phyloP scores from a whole-genome alignment of 2,888 invertebrate species.

The Pinctada fucata region DNA sequence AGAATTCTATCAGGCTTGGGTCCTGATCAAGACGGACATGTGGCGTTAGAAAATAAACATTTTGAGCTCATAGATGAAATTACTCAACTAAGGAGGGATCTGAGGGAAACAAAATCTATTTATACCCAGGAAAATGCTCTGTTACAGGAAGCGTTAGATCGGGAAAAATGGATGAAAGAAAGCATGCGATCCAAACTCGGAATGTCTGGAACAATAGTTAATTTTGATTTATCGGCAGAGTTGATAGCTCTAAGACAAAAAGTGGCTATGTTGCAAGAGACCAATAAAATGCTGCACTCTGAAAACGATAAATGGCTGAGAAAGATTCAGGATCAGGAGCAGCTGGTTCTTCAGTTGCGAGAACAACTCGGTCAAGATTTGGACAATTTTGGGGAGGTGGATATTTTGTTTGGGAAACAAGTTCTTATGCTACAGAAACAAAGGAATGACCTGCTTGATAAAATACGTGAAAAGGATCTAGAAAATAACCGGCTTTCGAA shows the following conservation, averaged over 20 bases:
- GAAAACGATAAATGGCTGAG: constrained; percentile 64
- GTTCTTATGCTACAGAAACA: constrained; percentile 65
- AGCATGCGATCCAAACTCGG: constrained; percentile 32
- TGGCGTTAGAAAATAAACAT: constrained; percentile 58
- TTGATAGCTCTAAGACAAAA: constrained; percentile 55
- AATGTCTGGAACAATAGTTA: constrained; percentile 25
- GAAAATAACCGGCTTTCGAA: constrained; percentile 54
- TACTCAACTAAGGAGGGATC: constrained; percentile 55
- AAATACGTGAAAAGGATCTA: constrained; percentile 54
- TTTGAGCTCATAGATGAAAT: constrained; percentile 67
- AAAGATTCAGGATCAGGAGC: constrained; percentile 66
- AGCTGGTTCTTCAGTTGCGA: constrained; percentile 59
- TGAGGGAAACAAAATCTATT: constrained; percentile 64
- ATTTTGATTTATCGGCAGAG: constrained; percentile 44
- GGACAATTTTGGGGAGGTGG: constrained; percentile 49
- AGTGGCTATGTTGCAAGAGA: constrained; percentile 59
- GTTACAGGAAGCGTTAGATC: constrained; percentile 63
- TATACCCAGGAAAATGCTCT: constrained; percentile 66
- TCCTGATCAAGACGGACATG: constrained; percentile 52
- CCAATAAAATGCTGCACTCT: constrained; percentile 58
- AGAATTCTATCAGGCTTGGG: constrained; percentile 45
- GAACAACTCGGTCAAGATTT: constrained; percentile 49
- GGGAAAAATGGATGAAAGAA: constrained; percentile 51
- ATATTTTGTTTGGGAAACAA: constrained; percentile 63
- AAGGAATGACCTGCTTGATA: constrained; percentile 62